A percentile compares a stretch with the other conserved stretches of the same genome.
phyloP scores from a whole-genome alignment of 2,888 invertebrate species.

The Monochamus alternatus region DNA sequence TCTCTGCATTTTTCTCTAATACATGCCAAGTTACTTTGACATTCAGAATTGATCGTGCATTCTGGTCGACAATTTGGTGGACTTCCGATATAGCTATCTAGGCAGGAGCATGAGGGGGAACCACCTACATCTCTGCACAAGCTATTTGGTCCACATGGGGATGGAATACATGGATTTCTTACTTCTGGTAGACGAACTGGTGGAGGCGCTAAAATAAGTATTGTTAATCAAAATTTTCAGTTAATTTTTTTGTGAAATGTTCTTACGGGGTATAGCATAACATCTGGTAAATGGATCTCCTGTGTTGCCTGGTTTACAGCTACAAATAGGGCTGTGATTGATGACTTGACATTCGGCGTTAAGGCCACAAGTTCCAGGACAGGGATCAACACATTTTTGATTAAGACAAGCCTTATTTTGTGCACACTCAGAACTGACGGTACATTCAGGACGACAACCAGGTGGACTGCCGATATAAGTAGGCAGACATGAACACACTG shows the following conservation, averaged over 20 bases:
- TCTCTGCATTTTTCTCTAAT: slow-evolving; percentile 84
- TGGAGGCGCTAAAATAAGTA: slow-evolving; percentile 54
- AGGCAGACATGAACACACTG: slow-evolving; percentile 85
- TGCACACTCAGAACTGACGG: slow-evolving; percentile 86
- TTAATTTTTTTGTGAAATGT: slow-evolving; percentile 16
- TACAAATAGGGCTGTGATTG: slow-evolving; percentile 88
- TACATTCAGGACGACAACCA: slow-evolving; percentile 87
- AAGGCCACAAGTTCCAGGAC: slow-evolving; percentile 85
- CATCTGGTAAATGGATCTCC: slow-evolving; percentile 89
- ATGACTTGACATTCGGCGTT: slow-evolving; percentile 86
- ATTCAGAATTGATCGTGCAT: slow-evolving; percentile 83
- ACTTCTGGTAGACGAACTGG: slow-evolving; percentile 61
- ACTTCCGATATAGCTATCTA: slow-evolving; percentile 77
- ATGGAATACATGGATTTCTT: slow-evolving; percentile 82
- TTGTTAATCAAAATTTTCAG: not conserved
- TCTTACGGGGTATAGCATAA: slow-evolving; percentile 72
- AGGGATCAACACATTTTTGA: slow-evolving; percentile 87
- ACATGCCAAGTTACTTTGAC: slow-evolving; percentile 82
- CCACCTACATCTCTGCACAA: slow-evolving; percentile 75
- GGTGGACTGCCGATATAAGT: slow-evolving; percentile 84
- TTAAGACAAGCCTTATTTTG: slow-evolving; percentile 86
- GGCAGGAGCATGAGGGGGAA: slow-evolving; percentile 78
- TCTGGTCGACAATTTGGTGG: slow-evolving; percentile 80
- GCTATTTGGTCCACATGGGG: slow-evolving; percentile 83
- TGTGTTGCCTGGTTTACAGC: slow-evolving; percentile 80